A percentile compares a stretch with the other conserved stretches of the same genome.
Conservation (phyloP, 2,797 vertebrate genomes). For the Spinus pinus region DNA sequence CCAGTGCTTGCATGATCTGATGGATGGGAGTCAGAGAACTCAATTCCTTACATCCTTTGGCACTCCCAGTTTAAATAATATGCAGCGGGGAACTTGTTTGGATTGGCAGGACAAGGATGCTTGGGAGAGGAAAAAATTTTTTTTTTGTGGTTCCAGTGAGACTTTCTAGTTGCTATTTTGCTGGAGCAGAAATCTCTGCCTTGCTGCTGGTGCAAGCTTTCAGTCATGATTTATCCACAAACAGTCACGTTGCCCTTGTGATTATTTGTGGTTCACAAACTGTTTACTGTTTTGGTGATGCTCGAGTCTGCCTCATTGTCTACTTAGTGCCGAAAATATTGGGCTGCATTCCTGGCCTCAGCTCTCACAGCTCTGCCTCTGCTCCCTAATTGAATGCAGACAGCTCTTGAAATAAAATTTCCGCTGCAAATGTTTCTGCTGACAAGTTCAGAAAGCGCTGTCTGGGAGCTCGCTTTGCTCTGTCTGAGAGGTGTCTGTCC, state of each 20-base stretch:
- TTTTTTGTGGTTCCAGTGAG: not conserved
- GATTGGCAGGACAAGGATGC: not conserved
- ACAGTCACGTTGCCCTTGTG: not conserved
- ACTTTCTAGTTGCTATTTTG: not conserved
- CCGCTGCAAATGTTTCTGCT: not conserved
- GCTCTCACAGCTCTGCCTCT: not conserved
- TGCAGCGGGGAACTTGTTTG: not conserved
- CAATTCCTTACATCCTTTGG: not conserved
- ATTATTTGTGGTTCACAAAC: not conserved
- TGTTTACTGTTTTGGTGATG: not conserved
- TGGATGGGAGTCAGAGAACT: not conserved
- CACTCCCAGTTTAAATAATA: not conserved
- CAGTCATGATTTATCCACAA: not conserved
- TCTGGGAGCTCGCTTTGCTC: not conserved
- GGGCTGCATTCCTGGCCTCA: not conserved
- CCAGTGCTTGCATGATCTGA: not conserved
- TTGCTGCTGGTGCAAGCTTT: not conserved
- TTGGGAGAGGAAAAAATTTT: not conserved
- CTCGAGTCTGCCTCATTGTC: not conserved
- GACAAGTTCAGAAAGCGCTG: not conserved
- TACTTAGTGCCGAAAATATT: not conserved
- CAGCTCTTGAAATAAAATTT: conserved; percentile 6
- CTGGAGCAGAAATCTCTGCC: not conserved
- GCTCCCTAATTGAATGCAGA: not conserved
- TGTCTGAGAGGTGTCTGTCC: not conserved